Conservation (phyloP, 2,888 invertebrate species). For the Sarcophaga carnaria region DNA sequence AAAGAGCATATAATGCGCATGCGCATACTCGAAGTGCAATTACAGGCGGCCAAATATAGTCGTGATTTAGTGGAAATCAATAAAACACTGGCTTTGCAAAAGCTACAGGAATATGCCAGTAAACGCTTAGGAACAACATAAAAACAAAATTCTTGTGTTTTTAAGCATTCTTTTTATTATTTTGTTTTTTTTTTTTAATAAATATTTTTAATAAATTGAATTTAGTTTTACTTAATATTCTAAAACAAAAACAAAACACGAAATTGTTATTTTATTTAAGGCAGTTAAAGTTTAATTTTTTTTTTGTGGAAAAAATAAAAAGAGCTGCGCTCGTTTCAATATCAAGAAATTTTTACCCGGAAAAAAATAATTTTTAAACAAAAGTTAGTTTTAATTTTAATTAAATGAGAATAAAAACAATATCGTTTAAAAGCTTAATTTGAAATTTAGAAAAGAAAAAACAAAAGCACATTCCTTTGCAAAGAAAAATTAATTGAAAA, state of each 20-base stretch:
- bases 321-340: constrained; percentile 67
- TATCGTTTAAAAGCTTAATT: constrained; percentile 46
- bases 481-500: constrained; percentile 3
- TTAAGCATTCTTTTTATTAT: not conserved
- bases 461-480: constrained; percentile 64
- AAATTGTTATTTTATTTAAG: constrained; percentile 46
- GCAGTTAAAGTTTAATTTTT: constrained; percentile 59
- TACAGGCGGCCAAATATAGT: constrained; percentile 81
- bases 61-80: constrained; percentile 85
- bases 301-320: constrained; percentile 10
- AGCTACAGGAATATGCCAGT: constrained; percentile 82
- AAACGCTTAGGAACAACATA: constrained; percentile 79
- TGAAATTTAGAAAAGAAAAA: constrained; percentile 22
- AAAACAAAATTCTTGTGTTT: constrained; percentile 47
- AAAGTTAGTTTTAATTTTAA: constrained; percentile 44
- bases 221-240: constrained; percentile 38
- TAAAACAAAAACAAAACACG: constrained; percentile 21
- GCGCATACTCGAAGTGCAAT: constrained; percentile 81
- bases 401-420: constrained; percentile 11
- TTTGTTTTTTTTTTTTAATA: constrained; percentile 5
- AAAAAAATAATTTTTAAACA: constrained; percentile 16
- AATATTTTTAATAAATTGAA: constrained; percentile 29
- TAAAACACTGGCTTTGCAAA: constrained; percentile 85
- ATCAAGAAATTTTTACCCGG: constrained; percentile 18
- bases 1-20: constrained; percentile 82